Conservation (phyloP, 2,888 invertebrate genomes). For the Hemaris fuciformis region DNA sequence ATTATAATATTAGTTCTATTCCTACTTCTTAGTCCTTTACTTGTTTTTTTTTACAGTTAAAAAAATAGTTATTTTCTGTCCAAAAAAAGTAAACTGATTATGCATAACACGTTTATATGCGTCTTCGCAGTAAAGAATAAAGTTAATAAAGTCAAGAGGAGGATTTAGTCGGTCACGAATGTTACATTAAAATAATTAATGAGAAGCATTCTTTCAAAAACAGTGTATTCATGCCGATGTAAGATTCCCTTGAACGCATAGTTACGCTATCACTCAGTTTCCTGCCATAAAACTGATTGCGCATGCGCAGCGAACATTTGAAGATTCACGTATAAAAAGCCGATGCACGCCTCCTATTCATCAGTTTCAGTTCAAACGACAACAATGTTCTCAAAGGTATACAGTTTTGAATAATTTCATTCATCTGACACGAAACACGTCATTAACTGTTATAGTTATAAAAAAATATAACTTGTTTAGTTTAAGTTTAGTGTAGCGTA, state of each 20-base stretch:
- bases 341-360: conserved; percentile 24
- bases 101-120: no score
- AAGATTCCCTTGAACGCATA: conserved; percentile 2
- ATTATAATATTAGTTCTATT: no score
- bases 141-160: neutral
- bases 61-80: no score
- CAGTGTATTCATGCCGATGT: neutral
- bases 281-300: conserved; percentile 28
- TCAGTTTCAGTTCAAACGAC: conserved; percentile 45
- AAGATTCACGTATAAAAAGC: conserved; percentile 43
- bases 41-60: no score
- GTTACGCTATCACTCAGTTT: conserved; percentile 24
- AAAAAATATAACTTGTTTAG: no score
- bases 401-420: neutral
- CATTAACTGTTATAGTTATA: neutral
- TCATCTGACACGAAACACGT: no score
- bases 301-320: conserved; percentile 15
- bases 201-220: neutral
- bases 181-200: neutral
- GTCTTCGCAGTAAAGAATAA: neutral
- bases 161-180: neutral
- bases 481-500: no score
- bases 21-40: no score
- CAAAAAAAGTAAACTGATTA: neutral
- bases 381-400: conserved; percentile 58